phyloP scores from a whole-genome alignment of 2,113 vertebrate genomes.

The Falcunculus frontatus region DNA sequence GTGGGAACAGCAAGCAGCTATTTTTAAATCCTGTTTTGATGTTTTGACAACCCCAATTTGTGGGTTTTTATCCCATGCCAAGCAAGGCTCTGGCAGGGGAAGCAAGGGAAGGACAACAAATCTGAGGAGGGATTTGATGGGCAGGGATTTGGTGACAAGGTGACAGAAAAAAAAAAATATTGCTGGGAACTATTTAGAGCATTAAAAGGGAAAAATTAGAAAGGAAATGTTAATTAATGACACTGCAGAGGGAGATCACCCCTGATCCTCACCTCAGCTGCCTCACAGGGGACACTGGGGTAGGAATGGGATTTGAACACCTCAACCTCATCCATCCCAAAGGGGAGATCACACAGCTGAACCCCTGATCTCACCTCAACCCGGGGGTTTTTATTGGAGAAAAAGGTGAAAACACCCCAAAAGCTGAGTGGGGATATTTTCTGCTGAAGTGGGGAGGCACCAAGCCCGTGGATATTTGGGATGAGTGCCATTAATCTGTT shows the following conservation, averaged over 20 bases:
- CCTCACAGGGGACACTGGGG: not conserved
- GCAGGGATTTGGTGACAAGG: not conserved
- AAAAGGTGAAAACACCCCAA: not conserved
- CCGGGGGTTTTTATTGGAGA: not conserved
- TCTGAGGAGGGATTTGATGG: not conserved
- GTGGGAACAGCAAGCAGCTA: conserved; percentile 5
- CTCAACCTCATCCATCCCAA: not conserved
- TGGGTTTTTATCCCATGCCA: not conserved
- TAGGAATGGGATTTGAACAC: not conserved
- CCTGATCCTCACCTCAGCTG: accelerated
- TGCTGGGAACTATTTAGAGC: not conserved
- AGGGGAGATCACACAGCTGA: not conserved
- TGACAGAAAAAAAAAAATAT: too few species aligned
- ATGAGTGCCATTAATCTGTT: accelerated
- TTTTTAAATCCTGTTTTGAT: not conserved
- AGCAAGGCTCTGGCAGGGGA: not conserved
- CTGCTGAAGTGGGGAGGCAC: not conserved
- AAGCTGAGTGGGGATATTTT: accelerated
- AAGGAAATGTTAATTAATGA: not conserved
- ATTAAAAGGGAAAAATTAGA: not conserved
- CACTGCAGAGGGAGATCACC: not conserved
- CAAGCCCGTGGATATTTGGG: not conserved
- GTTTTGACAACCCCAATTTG: not conserved
- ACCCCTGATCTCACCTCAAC: not conserved
- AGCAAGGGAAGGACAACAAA: not conserved